Conservation (phyloP, 2,797 vertebrate species). For the Oreochromis mossambicus region DNA sequence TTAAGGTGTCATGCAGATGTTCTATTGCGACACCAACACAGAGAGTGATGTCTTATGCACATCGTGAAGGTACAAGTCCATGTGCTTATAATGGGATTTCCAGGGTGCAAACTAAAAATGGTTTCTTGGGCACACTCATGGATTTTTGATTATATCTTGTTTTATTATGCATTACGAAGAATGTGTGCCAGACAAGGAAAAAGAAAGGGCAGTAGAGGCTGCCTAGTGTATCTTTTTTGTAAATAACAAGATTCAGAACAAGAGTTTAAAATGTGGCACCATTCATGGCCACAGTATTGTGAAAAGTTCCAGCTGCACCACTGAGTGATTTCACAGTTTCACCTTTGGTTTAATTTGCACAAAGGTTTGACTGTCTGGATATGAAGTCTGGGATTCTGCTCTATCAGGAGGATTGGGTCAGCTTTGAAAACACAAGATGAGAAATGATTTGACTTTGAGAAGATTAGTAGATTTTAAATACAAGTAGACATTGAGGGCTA, state of each 20-base stretch:
- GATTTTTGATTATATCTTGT: not conserved
- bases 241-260: not conserved
- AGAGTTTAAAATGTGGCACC: slow-evolving; percentile 17
- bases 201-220: not conserved
- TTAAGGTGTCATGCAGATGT: not conserved
- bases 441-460: not conserved
- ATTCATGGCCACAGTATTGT: not conserved
- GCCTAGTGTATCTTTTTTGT: not conserved
- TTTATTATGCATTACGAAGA: not conserved
- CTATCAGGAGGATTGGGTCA: not conserved
- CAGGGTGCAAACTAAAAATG: not conserved
- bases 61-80: not conserved
- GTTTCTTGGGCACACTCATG: not conserved
- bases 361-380: not conserved
- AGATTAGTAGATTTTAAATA: not conserved
- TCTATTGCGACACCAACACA: not conserved
- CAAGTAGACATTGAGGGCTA: too few species aligned
- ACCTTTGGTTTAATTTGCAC: slow-evolving; percentile 3
- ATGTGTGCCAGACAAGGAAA: not conserved
- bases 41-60: not conserved
- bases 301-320: slow-evolving; percentile 41
- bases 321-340: slow-evolving; percentile 14
- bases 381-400: not conserved
- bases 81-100: not conserved
- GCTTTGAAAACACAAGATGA: not conserved